Evolutionary conservation across 2,888 invertebrate species (phyloP), one percentile per base, ranked within the genome.

Genomic region (Elegia similella): DNA sequence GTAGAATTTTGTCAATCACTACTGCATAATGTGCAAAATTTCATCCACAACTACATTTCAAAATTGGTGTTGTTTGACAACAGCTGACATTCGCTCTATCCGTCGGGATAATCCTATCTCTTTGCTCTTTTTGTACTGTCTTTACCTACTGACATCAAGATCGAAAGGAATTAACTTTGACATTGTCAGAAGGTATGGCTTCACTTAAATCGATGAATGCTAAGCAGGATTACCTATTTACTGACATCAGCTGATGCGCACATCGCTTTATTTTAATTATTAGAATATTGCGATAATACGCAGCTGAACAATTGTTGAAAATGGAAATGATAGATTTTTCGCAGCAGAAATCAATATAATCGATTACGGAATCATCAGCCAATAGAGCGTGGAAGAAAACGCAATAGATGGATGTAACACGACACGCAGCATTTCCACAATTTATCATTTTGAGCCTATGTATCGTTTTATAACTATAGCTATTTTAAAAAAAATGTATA

Each of bases 341-440:
- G 69, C 73, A 75, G 80, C 81, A 78, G 70, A 72, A 76, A 80
- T 76, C 77, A 68, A 71, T 76, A 73, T 70, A 78, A 78, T 76
- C 79, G 80, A 76, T 86, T 85, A 80, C 78, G 78, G 82, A 79
- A 81, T 74, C 59, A 70, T 68, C 62, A 69, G 58, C 68, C 78
- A 78, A 84, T 88, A 73, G 80, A 85, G 78, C 87, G 79, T 80
- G 70, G 73, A 79, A 65, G 62, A 57, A 61, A 63, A 63, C 59
- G 50, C 50, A 50, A 55, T 57, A 60, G 65, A 55, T 57, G 46
- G 53, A 30, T 54, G 8, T 42, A 15, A 43, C 43, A 53, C 53
- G 53, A 43, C 43, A 53, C 53, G 53, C 30, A 32, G 53, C 15
- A 50, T 34, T 50, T 50, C 17, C 34, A 50, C 32, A 50, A 50